Percentiles rank a stretch among this genome's conserved stretches.
phyloP scores from a whole-genome alignment of 2,797 vertebrate genomes.

The Microchirus variegatus region DNA sequence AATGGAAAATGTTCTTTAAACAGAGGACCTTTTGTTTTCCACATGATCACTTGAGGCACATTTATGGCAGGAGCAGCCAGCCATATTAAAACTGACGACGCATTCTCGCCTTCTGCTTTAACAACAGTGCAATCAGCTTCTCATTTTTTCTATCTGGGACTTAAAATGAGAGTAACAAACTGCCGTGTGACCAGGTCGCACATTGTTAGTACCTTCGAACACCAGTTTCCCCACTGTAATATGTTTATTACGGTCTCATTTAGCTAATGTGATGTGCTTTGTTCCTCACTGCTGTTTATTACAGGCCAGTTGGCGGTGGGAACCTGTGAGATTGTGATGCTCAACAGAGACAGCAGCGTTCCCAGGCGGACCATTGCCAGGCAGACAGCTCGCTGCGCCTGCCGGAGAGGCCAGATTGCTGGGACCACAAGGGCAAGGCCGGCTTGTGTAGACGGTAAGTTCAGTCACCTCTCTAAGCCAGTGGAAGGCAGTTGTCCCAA shows the following conservation, averaged over 20 bases:
- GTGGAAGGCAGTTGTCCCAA: not conserved
- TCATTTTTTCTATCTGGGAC: conserved; percentile 14
- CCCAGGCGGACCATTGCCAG: conserved; percentile 86
- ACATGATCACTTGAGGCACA: no score
- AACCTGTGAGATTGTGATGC: conserved; percentile 88
- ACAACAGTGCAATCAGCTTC: conserved; percentile 14
- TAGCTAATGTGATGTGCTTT: conserved; percentile 59
- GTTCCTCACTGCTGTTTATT: conserved; percentile 56
- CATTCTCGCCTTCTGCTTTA: conserved; percentile 9
- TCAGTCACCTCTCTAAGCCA: conserved; percentile 15
- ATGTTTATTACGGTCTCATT: conserved; percentile 56
- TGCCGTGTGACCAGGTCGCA: conserved; percentile 3
- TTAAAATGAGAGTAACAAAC: conserved; percentile 27
- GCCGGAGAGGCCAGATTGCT: conserved; percentile 87
- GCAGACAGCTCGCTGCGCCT: conserved; percentile 89
- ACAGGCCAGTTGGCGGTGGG: conserved; percentile 88
- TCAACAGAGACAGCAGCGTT: conserved; percentile 88
- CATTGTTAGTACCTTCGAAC: conserved; percentile 37
- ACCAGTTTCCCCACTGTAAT: conserved; percentile 51
- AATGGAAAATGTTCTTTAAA: not conserved
- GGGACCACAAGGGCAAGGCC: conserved; percentile 86
- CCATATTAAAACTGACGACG: conserved; percentile 16
- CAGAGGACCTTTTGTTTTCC: no score
- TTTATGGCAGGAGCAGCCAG: conserved; percentile 27
- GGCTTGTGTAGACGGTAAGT: conserved; percentile 87